These are phyloP conservation scores for Sebastes hubbsi DNA, from an alignment of 2,797 vertebrate genomes.

Conservation along the genomic window DNA sequence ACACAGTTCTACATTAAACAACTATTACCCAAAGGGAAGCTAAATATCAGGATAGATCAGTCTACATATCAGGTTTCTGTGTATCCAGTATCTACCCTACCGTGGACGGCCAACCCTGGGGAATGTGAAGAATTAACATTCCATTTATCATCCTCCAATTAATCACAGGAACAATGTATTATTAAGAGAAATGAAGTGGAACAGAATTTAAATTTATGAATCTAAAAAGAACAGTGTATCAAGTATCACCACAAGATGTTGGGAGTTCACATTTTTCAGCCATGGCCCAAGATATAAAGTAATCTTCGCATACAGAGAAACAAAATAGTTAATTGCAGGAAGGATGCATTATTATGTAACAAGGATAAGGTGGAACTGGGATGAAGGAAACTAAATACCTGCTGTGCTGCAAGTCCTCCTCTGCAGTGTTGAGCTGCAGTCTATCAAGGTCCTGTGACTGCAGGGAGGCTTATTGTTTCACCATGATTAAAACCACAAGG, in stretches of 20 bases:
- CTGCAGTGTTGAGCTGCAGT: constrained; percentile 41
- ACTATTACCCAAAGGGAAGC: not conserved
- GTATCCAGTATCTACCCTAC: not conserved
- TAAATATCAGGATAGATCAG: constrained; percentile 13
- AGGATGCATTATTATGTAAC: constrained; percentile 27
- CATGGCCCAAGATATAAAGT: constrained; percentile 15
- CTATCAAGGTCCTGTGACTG: constrained; percentile 46
- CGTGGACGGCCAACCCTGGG: not conserved
- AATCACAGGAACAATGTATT: constrained; percentile 46
- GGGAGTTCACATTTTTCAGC: constrained; percentile 33
- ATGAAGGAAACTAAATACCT: constrained; percentile 30
- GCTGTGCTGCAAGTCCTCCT: constrained; percentile 8
- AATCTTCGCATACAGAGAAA: constrained; percentile 35
- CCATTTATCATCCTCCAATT: constrained; percentile 36
- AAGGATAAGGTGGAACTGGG: constrained; percentile 19
- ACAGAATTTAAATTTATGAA: constrained; percentile 15
- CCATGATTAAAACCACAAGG: constrained; percentile 71
- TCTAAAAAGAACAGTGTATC: constrained; percentile 13
- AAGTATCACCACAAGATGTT: constrained; percentile 22
- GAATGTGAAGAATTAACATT: constrained; percentile 29
- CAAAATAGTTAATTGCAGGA: constrained; percentile 52
- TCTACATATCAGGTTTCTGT: not conserved
- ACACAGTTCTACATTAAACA: not conserved
- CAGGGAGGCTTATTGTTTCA: constrained; percentile 62
- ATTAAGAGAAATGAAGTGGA: constrained; percentile 44